Conservation (phyloP, 2,797 vertebrate species). For the Oceanodroma leucorhoa region DNA sequence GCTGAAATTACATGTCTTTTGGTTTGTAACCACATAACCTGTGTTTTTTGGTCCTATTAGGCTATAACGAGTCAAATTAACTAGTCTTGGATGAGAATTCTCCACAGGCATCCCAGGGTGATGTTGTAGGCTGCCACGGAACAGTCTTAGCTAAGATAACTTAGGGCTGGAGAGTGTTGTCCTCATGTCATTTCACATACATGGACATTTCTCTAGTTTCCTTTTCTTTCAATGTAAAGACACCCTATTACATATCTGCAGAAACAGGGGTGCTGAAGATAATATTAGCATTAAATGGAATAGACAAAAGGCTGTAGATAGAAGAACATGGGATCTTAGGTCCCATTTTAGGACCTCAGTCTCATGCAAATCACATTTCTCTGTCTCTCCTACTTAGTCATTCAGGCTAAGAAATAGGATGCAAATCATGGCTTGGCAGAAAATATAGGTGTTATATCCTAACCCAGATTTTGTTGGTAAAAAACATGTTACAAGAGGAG, state of each 20-base stretch:
- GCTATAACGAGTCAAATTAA: not conserved
- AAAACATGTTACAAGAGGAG: not conserved
- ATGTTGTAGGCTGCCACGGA: not conserved
- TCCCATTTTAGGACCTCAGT: not conserved
- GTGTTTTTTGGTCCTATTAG: not conserved
- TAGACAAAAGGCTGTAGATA: not conserved
- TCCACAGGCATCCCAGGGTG: not conserved
- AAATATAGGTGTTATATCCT: not conserved
- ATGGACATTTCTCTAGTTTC: not conserved
- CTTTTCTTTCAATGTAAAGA: not conserved
- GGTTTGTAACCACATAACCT: not conserved
- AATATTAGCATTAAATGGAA: not conserved
- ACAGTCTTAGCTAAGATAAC: not conserved
- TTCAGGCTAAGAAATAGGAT: conserved; percentile 3
- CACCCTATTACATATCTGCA: not conserved
- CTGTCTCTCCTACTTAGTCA: not conserved
- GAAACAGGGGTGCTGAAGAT: not conserved
- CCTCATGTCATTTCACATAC: not conserved
- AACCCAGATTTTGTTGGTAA: not conserved
- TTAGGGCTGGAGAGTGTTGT: not conserved
- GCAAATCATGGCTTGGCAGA: not conserved
- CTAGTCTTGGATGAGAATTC: not conserved
- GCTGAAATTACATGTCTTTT: not conserved
- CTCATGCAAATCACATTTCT: not conserved
- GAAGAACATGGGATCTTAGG: not conserved